A percentile compares a stretch with the other conserved stretches of the same genome.
phyloP scores from a whole-genome alignment of 2,113 vertebrate species.

The Nibea albiflora region DNA sequence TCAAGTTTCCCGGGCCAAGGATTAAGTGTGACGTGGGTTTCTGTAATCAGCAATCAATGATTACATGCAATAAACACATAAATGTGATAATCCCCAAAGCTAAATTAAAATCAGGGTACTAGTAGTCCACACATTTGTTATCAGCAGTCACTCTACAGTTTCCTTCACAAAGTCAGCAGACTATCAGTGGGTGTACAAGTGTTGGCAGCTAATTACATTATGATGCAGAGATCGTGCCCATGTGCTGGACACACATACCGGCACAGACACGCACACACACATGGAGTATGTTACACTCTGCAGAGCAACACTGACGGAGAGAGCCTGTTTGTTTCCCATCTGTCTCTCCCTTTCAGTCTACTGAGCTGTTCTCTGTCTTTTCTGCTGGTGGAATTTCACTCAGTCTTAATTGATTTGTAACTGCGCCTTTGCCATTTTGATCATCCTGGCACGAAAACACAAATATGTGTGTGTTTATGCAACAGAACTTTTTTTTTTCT shows the following conservation, averaged over 20 bases:
- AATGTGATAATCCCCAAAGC: slow-evolving; percentile 9
- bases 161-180: slow-evolving; percentile 46
- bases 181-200: slow-evolving; percentile 54
- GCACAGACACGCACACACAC: slow-evolving; percentile 43
- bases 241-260: slow-evolving; percentile 56
- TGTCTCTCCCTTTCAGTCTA: slow-evolving; percentile 66
- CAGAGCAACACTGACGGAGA: slow-evolving; percentile 67
- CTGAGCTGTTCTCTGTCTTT: slow-evolving; percentile 59
- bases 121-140: slow-evolving; percentile 28
- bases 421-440: slow-evolving; percentile 63
- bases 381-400: slow-evolving; percentile 62
- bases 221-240: slow-evolving; percentile 43
- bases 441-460: slow-evolving; percentile 53
- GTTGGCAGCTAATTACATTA: slow-evolving; percentile 63
- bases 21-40: neutral
- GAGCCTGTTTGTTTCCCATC: slow-evolving; percentile 75
- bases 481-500: slow-evolving; percentile 37
- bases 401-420: slow-evolving; percentile 73
- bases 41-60: neutral
- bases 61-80: slow-evolving; percentile 10
- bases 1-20: neutral
- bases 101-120: slow-evolving; percentile 8
- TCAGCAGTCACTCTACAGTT: slow-evolving; percentile 18
- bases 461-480: slow-evolving; percentile 59
- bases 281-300: slow-evolving; percentile 61